Conservation (phyloP, 1,140 invertebrate genomes). For the Drosophila tristis region DNA sequence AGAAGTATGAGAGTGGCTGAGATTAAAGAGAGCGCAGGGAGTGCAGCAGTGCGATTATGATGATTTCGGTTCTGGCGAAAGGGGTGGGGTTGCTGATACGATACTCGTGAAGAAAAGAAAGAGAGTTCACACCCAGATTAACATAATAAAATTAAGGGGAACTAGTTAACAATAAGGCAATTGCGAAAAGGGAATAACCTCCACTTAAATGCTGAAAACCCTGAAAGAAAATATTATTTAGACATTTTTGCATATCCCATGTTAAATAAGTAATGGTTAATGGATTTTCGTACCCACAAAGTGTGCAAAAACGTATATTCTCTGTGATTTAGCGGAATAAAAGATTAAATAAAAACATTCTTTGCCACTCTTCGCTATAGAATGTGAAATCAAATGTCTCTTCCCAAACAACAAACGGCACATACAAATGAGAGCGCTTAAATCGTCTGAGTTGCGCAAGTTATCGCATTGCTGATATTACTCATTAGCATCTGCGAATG, state of each 20-base stretch:
- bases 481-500: constrained; percentile 59
- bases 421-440: constrained; percentile 11
- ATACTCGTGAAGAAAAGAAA: constrained; percentile 6
- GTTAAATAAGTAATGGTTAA: not conserved
- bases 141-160: constrained; percentile 15
- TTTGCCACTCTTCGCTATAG: not conserved
- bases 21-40: constrained; percentile 29
- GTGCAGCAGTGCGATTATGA: constrained; percentile 29
- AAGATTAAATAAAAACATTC: no score
- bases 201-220: no score
- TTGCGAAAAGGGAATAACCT: no score
- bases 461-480: constrained; percentile 48
- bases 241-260: no score
- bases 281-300: no score
- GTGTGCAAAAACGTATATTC: no score
- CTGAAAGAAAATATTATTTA: no score
- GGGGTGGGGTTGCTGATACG: constrained; percentile 24
- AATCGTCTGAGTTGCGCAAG: constrained; percentile 42
- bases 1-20: constrained; percentile 40
- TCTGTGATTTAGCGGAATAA: no score
- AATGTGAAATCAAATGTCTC: not conserved
- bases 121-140: constrained; percentile 8
- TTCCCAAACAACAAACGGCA: not conserved
- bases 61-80: constrained; percentile 13
- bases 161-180: not conserved